Percentiles rank a stretch among this genome's conserved stretches.
phyloP scores from a whole-genome alignment of 2,888 invertebrate species.

The Panzeria rudis region DNA sequence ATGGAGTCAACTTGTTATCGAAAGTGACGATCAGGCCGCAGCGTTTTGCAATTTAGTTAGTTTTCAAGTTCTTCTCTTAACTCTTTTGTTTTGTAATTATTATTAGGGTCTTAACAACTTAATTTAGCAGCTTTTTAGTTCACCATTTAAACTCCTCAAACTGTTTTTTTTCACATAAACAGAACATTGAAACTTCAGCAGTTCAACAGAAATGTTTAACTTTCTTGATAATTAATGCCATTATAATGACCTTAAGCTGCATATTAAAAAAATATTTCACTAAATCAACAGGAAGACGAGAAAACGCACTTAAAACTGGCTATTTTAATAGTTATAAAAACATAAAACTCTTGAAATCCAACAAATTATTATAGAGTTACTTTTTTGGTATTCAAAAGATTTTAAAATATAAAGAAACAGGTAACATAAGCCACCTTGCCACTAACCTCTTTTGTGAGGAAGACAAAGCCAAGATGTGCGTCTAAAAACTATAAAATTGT shows the following conservation, averaged over 20 bases:
- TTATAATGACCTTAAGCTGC: slow-evolving; percentile 7
- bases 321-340: slow-evolving; percentile 6
- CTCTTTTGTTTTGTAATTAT: neutral
- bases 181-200: neutral
- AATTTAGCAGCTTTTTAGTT: neutral
- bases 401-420: neutral
- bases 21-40: no score
- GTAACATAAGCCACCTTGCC: slow-evolving; percentile 26
- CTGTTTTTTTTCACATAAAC: neutral
- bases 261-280: neutral
- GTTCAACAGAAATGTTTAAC: neutral
- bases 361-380: neutral
- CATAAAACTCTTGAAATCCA: neutral
- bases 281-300: neutral
- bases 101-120: neutral
- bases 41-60: neutral
- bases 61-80: neutral
- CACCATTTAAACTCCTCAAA: neutral
- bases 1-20: no score
- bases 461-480: neutral
- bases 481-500: slow-evolving; percentile 3
- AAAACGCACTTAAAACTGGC: neutral
- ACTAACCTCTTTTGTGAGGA: slow-evolving; percentile 58
- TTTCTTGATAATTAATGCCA: neutral
- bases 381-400: neutral